Percentiles rank a stretch among this genome's conserved stretches.
Evolutionary conservation across 2,888 invertebrate genomes (phyloP).

Genomic region (Tethea ocularis): DNA sequence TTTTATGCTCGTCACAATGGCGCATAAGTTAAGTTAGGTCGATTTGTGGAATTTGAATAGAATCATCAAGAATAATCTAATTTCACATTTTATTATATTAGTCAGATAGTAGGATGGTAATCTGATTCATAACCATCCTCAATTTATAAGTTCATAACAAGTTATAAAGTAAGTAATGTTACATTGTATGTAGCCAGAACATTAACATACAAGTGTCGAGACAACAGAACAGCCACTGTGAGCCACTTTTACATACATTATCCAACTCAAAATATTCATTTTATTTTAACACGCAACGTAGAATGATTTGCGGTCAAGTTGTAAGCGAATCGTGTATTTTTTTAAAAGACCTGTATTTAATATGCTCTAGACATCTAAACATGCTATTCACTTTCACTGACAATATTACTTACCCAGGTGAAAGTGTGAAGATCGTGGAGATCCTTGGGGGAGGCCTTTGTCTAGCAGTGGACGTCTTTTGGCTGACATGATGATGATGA

Average conservation of each 20-base stretch:
- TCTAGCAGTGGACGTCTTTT: too few species aligned
- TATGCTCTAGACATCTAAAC: neutral
- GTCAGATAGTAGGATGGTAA: too few species aligned
- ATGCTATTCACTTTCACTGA: too few species aligned
- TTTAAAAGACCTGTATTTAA: neutral
- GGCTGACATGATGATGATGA: too few species aligned
- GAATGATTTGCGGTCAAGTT: conserved; percentile 9
- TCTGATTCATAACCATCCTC: neutral
- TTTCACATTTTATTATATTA: too few species aligned
- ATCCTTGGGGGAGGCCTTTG: too few species aligned
- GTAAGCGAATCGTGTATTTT: neutral
- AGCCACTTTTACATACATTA: conserved; percentile 27
- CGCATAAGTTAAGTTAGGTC: too few species aligned
- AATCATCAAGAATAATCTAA: too few species aligned
- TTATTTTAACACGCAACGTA: conserved; percentile 38
- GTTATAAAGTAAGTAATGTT: conserved; percentile 7
- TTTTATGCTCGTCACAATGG: too few species aligned
- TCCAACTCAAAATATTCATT: conserved; percentile 33
- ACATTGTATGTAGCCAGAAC: conserved; percentile 30
- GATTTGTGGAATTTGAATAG: too few species aligned
- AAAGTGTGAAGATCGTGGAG: too few species aligned
- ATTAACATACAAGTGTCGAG: conserved; percentile 9
- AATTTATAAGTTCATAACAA: neutral
- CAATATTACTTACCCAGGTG: too few species aligned
- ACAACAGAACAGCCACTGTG: conserved; percentile 9